These are phyloP conservation scores for Diadema setosum DNA, from an alignment of 35 echinoderm and acorn worm genomes.

Conservation along the genomic window DNA sequence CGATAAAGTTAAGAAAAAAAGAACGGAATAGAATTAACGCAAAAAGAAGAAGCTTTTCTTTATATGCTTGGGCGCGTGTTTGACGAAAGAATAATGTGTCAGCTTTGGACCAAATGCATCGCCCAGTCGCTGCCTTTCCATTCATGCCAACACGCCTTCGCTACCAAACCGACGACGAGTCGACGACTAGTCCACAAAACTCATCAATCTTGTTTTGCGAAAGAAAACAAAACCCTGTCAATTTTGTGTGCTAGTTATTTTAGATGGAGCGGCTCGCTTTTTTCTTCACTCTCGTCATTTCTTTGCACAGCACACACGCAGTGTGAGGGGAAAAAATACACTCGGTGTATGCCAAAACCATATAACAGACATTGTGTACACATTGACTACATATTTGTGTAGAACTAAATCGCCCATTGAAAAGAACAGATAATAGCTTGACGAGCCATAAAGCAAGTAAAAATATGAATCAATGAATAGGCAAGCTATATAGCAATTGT, in stretches of 20 bases:
- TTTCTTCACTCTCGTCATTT: neutral
- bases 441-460: too few relatives aligned
- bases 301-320: neutral
- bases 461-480: too few relatives aligned
- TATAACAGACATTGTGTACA: conserved; percentile 23
- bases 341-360: neutral
- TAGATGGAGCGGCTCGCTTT: neutral
- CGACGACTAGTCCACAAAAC: neutral
- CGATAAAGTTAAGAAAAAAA: neutral
- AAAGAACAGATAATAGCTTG: too few relatives aligned
- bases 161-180: neutral
- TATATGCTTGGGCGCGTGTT: neutral
- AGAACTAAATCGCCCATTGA: neutral
- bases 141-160: neutral
- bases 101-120: neutral
- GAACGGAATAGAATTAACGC: neutral
- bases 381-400: neutral
- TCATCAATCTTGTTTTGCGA: conserved; percentile 17
- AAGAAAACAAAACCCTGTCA: conserved; percentile 12
- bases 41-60: neutral
- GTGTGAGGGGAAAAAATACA: neutral
- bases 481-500: too few relatives aligned
- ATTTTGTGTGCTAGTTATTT: neutral
- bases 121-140: neutral
- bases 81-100: neutral